A percentile compares a stretch with the other conserved stretches of the same genome.
Conservation (phyloP, 2,888 invertebrate species). For the Parelbella ahira region DNA sequence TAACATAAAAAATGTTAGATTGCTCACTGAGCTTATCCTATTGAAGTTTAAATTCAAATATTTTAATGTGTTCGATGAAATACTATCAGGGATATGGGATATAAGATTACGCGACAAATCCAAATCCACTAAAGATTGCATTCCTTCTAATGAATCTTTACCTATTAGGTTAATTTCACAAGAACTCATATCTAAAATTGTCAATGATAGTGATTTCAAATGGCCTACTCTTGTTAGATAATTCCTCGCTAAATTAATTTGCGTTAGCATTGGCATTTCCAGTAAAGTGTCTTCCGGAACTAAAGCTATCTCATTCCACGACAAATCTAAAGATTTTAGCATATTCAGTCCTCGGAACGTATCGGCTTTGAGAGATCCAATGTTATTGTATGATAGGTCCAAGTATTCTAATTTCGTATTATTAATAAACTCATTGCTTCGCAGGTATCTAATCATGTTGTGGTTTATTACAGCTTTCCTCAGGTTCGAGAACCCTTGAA, state of each 20-base stretch:
- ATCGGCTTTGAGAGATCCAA: constrained; percentile 79
- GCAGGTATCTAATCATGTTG: constrained; percentile 82
- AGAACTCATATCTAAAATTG: constrained; percentile 81
- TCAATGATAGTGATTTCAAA: constrained; percentile 79
- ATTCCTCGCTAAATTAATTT: constrained; percentile 84
- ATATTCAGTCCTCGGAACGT: constrained; percentile 81
- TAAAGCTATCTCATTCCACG: constrained; percentile 83
- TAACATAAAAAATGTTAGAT: constrained; percentile 82
- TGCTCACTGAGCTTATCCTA: constrained; percentile 81
- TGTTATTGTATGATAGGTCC: constrained; percentile 84
- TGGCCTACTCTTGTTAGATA: constrained; percentile 81
- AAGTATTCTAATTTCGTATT: constrained; percentile 81
- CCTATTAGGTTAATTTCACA: constrained; percentile 83
- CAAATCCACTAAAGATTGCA: constrained; percentile 81
- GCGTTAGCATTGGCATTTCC: constrained; percentile 80
- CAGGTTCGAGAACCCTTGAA: constrained; percentile 82
- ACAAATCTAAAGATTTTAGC: constrained; percentile 83
- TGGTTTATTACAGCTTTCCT: constrained; percentile 80
- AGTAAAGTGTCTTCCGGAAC: constrained; percentile 81
- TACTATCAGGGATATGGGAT: constrained; percentile 80
- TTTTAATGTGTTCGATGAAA: constrained; percentile 82
- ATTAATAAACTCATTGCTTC: constrained; percentile 80
- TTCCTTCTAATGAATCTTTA: constrained; percentile 76
- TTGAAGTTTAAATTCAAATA: constrained; percentile 81
- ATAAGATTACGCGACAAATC: constrained; percentile 85